Evolutionary conservation across 2,797 vertebrate species (phyloP).

Genomic region (Heteromormyrus szaboi): DNA sequence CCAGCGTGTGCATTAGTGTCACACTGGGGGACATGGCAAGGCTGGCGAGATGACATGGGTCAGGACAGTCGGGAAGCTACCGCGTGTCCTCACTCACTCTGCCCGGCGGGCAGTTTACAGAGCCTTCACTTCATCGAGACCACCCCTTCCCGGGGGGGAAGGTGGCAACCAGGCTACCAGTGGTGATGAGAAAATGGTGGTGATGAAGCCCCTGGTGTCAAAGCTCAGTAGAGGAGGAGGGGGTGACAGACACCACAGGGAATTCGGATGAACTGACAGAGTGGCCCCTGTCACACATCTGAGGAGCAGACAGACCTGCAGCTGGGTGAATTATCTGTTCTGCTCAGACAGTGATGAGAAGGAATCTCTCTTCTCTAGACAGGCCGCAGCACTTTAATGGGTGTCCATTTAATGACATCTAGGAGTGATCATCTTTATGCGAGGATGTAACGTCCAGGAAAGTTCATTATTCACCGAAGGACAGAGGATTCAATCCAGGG

Average conservation of each 20-base stretch:
- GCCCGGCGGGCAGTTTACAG: constrained; percentile 57
- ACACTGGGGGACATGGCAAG: constrained; percentile 38
- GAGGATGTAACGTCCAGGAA: not conserved
- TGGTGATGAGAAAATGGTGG: constrained; percentile 66
- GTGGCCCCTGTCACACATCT: constrained; percentile 41
- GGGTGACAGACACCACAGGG: constrained; percentile 64
- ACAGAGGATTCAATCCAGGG: not conserved
- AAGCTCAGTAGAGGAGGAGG: constrained; percentile 54
- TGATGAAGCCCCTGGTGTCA: constrained; percentile 55
- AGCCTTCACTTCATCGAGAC: constrained; percentile 59
- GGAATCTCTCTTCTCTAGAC: not conserved
- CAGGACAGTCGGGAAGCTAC: constrained; percentile 7
- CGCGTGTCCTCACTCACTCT: constrained; percentile 46
- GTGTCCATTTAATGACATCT: not conserved
- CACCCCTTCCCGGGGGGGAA: constrained; percentile 47
- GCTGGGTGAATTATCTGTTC: constrained; percentile 23
- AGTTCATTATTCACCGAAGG: not conserved
- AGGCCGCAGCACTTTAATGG: not conserved
- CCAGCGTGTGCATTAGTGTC: constrained; percentile 14
- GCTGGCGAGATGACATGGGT: constrained; percentile 36
- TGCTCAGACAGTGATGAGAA: not conserved
- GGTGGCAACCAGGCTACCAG: constrained; percentile 44
- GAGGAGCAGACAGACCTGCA: constrained; percentile 23
- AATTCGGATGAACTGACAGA: constrained; percentile 56
- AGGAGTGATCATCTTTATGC: not conserved